phyloP scores from a whole-genome alignment of 1,140 invertebrate species.

The Formica selysi region DNA sequence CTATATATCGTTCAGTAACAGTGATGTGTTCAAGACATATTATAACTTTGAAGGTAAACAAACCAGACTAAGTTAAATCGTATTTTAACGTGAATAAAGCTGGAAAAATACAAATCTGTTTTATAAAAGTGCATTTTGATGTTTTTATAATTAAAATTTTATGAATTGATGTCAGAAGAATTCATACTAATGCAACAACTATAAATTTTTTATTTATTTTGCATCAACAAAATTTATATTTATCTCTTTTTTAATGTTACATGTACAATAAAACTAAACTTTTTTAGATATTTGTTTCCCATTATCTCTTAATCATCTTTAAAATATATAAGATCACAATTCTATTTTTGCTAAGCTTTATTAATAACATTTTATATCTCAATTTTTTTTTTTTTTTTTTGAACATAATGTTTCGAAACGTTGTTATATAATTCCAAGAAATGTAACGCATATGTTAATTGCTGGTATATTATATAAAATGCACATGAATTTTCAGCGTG shows the following conservation, averaged over 20 bases:
- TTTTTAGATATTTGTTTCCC: background rate
- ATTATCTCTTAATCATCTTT: background rate
- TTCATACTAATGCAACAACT: background rate
- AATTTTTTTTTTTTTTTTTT: no score
- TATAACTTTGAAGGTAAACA: constrained; percentile 52
- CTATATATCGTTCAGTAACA: constrained; percentile 1
- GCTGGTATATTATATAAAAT: background rate
- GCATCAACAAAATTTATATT: background rate
- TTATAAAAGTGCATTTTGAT: constrained; percentile 26
- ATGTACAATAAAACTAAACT: background rate
- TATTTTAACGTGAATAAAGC: constrained; percentile 16
- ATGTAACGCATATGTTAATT: constrained; percentile 38
- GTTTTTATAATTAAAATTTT: constrained; percentile 16
- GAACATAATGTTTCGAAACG: constrained; percentile 7
- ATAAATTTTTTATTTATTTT: background rate
- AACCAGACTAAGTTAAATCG: constrained; percentile 10
- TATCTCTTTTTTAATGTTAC: background rate
- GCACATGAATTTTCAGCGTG: background rate
- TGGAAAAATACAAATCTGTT: constrained; percentile 22
- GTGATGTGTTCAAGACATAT: constrained; percentile 48
- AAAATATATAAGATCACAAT: background rate
- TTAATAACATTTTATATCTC: constrained; percentile 10
- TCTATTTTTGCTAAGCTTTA: background rate
- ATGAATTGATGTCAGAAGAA: background rate
- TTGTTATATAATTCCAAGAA: constrained; percentile 28